These are phyloP conservation scores for Seira sanloemensis DNA, from an alignment of 2,888 invertebrate genomes.

Conservation along the genomic window DNA sequence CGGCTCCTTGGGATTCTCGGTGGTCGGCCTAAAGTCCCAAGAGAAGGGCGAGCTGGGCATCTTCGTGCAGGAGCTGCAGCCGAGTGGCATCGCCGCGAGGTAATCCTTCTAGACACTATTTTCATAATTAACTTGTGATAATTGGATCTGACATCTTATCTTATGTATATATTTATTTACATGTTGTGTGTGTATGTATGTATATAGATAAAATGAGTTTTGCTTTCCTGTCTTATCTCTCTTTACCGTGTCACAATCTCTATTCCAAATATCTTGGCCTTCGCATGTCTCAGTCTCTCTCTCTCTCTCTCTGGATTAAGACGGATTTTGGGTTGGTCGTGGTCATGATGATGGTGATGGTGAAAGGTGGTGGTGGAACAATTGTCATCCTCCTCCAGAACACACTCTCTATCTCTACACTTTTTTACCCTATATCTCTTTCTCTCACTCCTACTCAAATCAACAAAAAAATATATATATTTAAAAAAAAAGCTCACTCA, in stretches of 20 bases:
- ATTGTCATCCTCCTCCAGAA: too few relatives aligned
- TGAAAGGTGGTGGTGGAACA: too few relatives aligned
- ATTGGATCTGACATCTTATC: neutral
- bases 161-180: neutral
- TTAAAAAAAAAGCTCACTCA: too few relatives aligned
- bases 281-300: too few relatives aligned
- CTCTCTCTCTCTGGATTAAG: too few relatives aligned
- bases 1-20: constrained; percentile 84
- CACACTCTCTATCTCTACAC: too few relatives aligned
- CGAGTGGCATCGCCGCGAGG: constrained; percentile 81
- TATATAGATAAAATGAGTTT: neutral
- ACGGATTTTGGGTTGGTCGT: too few relatives aligned
- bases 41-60: constrained; percentile 82
- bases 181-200: neutral
- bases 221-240: constrained; percentile 60
- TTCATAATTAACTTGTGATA: constrained; percentile 15
- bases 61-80: constrained; percentile 82
- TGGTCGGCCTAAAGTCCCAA: constrained; percentile 79
- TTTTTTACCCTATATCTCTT: too few relatives aligned
- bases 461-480: too few relatives aligned
- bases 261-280: constrained; percentile 12
- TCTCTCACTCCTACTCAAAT: too few relatives aligned
- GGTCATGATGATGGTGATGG: constrained; percentile 40
- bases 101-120: constrained; percentile 75
- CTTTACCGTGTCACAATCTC: constrained; percentile 6